These are phyloP conservation scores for Lordiphosa clarofinis DNA, from an alignment of 1,140 invertebrate species.

Conservation along the genomic window DNA sequence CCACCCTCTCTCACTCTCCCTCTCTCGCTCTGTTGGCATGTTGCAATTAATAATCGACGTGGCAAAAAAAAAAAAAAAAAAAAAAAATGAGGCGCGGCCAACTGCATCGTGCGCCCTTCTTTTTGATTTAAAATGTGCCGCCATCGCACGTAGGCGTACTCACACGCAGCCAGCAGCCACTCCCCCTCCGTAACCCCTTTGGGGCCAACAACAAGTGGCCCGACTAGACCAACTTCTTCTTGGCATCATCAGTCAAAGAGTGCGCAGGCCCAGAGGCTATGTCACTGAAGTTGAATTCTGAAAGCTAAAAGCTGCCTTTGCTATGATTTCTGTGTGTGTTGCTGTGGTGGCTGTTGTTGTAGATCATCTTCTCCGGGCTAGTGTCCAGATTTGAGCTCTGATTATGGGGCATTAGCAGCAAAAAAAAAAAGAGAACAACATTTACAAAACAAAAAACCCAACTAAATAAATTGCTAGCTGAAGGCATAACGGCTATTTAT, in stretches of 20 bases:
- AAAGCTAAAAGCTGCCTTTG: slow-evolving; percentile 28
- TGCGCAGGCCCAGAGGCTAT: slow-evolving; percentile 17
- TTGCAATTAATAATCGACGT: slow-evolving; percentile 71
- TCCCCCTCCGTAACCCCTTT: not conserved
- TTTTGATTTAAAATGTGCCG: slow-evolving; percentile 78
- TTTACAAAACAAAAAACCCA: no score
- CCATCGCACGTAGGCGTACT: slow-evolving; percentile 71
- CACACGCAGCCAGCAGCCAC: slow-evolving; percentile 48
- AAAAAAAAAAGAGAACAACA: no score
- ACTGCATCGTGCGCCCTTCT: slow-evolving; percentile 70
- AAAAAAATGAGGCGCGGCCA: slow-evolving; percentile 9
- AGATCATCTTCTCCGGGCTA: no score
- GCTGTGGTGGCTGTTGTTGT: no score
- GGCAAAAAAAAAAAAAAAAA: slow-evolving; percentile 25
- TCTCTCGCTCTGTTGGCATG: slow-evolving; percentile 36
- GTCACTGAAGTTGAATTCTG: slow-evolving; percentile 23
- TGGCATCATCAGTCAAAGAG: slow-evolving; percentile 51
- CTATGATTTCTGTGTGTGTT: slow-evolving; percentile 3
- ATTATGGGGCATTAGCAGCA: no score
- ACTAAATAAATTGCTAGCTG: no score
- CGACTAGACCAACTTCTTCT: slow-evolving; percentile 13
- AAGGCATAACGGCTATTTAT: no score
- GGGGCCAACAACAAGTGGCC: slow-evolving; percentile 33
- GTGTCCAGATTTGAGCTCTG: no score
- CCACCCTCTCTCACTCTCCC: slow-evolving; percentile 4